Base-by-base conservation (phyloP, 1,140 invertebrate species). In the Dufourea novaeangliae region DNA sequence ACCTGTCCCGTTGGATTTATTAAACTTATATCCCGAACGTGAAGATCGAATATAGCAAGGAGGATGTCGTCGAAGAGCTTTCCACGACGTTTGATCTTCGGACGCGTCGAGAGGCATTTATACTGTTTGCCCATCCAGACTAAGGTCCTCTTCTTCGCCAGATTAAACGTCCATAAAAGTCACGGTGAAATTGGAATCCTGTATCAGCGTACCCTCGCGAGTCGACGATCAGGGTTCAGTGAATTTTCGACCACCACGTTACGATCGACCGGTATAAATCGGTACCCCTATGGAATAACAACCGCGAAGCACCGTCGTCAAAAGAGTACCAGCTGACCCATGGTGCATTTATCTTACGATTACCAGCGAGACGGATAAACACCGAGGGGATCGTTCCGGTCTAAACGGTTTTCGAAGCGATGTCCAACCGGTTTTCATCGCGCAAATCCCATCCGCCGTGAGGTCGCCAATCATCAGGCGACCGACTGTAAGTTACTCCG, bases 351-450 rank as follows among this genome's bases (percentile, higher is more conserved):
- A 57, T 57, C 27, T 12, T 34, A 34, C 56, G 17, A 57, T 57
- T 32, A 22, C 29, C 2, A 5, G 29, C 56, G 46, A 4, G 20
- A 52, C 25, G 39, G 39, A n/a, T 29, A 22, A 66, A 66, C 66
- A 39, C n/a, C n/a, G n/a, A n/a, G n/a, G 41, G 7, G 68, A 59
- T 57, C 54, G 20, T 44, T 32, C 37, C n/a, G n/a, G 68, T 22
- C 27, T 44, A 61, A 61, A 34, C 56, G 56, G 69, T 71, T 71
- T 32, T 44, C 32, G 14, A 61, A 71, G n/a, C 56, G 27, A 20
- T 4, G 52, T 1, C 6, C 39, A 61, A 71, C 69, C 69, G 69
- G 69, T 72, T 72, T 29, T 39, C 7, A 5, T 27, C n/a, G n/a
- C n/a, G 22, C 1, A 0, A 7, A 32, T 14, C n/a, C 27, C 34